Evolutionary conservation across 1,140 invertebrate genomes (phyloP).

Genomic region (Maconellicoccus hirsutus): DNA sequence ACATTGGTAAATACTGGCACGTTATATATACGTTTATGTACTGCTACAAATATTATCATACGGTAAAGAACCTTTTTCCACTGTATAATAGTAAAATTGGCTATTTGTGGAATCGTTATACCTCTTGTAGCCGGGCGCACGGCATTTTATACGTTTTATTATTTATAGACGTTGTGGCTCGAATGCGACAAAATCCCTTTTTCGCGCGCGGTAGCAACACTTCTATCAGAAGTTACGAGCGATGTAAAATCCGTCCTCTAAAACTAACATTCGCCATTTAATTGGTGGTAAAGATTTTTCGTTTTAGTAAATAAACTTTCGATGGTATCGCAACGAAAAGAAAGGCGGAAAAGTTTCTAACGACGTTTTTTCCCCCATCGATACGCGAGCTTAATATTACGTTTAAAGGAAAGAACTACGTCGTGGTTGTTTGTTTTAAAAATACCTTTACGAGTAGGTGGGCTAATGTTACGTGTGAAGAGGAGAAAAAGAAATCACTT

Average conservation of each 20-base stretch:
- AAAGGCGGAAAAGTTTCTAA: no score
- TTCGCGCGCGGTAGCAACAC: not conserved
- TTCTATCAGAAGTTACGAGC: constrained; percentile 15
- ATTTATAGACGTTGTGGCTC: constrained; percentile 14
- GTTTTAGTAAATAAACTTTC: no score
- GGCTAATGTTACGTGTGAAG: no score
- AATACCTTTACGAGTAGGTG: no score
- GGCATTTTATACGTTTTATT: constrained; percentile 16
- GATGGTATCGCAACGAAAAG: no score
- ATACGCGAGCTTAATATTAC: no score
- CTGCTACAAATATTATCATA: constrained; percentile 20
- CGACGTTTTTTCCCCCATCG: no score
- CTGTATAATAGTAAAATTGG: constrained; percentile 16
- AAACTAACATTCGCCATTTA: not conserved
- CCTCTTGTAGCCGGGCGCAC: not conserved
- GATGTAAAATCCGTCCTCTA: constrained; percentile 13
- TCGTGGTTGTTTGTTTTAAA: no score
- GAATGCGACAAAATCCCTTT: constrained; percentile 13
- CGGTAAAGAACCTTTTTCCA: constrained; percentile 16
- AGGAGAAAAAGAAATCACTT: no score
- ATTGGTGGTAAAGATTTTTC: not conserved
- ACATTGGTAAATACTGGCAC: not conserved
- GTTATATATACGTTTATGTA: constrained; percentile 15
- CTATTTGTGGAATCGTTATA: constrained; percentile 18
- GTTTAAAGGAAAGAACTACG: no score